Base-by-base conservation (phyloP, 2,113 vertebrate species). In the Aptenodytes patagonicus region DNA sequence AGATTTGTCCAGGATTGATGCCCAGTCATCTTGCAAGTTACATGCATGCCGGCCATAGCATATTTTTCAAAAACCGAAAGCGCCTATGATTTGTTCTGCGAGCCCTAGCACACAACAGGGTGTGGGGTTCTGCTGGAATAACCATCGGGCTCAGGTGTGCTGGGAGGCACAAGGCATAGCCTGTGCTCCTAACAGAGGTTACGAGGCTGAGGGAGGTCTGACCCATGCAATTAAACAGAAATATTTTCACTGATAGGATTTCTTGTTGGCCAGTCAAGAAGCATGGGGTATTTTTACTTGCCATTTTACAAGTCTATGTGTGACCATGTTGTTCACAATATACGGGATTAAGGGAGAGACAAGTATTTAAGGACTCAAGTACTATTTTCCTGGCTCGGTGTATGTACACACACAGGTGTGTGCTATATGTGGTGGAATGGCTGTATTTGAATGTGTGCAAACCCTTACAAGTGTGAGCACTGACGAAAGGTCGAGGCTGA, bases 371-470 rank as follows among this genome's bases (percentile, higher is more conserved):
- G 54, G 58, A 54, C 61, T 73, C 2, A 0, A 9, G 32, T 13
- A 0, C 38, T 6, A 0, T 47, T 69, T 72, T 44, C 84, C 71
- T 73, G n/a, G 52, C 69, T 32, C 49, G 26, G 28, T 8, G 55
- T 13, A 10, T 0, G 2, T 4, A 4, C 15, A 2, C 40, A 10
- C 16, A 4, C 22, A 11, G 2, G 20, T 7, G 31, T 15, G 54
- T 13, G n/a, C 22, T 16, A 1, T 42, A 15, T 22, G 25, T 17
- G 52, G n/a, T 42, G 57, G 36, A 20, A 38, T 0, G 42, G 85
- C 86, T 18, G 29, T 16, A 62, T 7, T 29, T 34, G 64, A 15
- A 9, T 3, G 51, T 29, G 58, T 18, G 38, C 42, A 66, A n/a
- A 60, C 31, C 40, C 51, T 51, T 3, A 2, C 0, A 6, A 14